These are phyloP conservation scores for Ceyx margarethae DNA, from an alignment of 2,113 vertebrate genomes.

Conservation along the genomic window DNA sequence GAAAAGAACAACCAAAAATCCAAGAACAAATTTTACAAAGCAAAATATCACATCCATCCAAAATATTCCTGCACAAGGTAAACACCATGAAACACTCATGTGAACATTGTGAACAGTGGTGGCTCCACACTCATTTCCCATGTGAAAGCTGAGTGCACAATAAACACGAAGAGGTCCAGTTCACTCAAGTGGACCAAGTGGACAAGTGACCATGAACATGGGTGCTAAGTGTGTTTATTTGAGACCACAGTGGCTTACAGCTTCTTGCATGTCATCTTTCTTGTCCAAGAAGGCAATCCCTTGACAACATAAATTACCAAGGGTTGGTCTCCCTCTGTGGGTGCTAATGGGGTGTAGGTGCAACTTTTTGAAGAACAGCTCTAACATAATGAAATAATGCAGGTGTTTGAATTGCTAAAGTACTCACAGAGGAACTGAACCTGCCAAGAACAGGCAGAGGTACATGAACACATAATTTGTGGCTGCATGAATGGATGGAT, in stretches of 20 bases:
- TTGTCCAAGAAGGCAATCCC: not conserved
- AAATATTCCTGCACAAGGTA: not conserved
- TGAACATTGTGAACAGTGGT: not conserved
- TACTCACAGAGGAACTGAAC: slow-evolving; percentile 13
- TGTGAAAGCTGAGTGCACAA: not conserved
- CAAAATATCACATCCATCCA: not conserved
- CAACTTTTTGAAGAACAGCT: slow-evolving; percentile 32
- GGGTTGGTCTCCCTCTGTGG: not conserved
- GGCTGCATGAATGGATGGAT: not conserved
- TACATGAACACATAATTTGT: not conserved
- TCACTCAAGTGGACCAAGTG: not conserved
- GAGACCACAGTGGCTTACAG: not conserved
- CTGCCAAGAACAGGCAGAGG: slow-evolving; percentile 30
- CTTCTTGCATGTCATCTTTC: not conserved
- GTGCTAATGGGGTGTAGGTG: slow-evolving; percentile 24
- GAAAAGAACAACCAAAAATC: not conserved
- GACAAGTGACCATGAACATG: not conserved
- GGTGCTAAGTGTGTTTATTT: not conserved
- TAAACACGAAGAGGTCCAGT: not conserved
- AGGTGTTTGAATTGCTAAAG: slow-evolving; percentile 37
- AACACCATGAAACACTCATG: not conserved
- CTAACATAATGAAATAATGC: slow-evolving; percentile 33
- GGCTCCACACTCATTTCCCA: not conserved
- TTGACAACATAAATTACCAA: slow-evolving; percentile 1
- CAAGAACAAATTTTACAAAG: not conserved